Conservation (phyloP, 2,113 vertebrate species). For the Mus pahari region DNA sequence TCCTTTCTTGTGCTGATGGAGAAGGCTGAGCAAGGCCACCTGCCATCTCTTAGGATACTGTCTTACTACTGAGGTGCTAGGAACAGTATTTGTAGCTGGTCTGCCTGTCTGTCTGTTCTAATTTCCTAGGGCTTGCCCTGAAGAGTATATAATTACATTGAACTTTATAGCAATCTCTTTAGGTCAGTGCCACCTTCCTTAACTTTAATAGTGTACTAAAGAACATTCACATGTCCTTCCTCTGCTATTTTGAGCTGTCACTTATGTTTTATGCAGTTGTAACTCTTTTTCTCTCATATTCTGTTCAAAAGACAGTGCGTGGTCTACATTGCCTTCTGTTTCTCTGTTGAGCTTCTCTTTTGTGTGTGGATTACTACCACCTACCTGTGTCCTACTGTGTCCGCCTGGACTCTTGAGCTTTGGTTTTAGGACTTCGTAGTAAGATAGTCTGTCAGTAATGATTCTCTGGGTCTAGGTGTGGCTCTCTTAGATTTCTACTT, state of each 20-base stretch:
- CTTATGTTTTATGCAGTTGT: background rate
- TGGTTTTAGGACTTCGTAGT: background rate
- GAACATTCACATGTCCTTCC: background rate
- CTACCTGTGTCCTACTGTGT: background rate
- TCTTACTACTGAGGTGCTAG: background rate
- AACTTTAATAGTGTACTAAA: background rate
- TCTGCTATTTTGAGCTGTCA: background rate
- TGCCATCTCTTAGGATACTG: background rate
- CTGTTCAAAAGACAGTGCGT: background rate
- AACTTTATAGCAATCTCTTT: background rate
- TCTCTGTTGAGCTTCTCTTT: background rate
- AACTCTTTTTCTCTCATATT: background rate
- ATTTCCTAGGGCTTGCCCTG: background rate
- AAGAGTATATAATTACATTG: background rate
- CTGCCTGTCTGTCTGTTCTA: background rate
- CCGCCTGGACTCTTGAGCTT: background rate
- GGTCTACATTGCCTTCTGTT: background rate
- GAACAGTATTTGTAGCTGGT: background rate
- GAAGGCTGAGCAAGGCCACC: background rate
- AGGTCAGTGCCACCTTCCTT: background rate
- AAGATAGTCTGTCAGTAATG: background rate
- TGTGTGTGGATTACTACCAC: background rate
- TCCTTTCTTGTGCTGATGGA: background rate
- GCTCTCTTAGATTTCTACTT: background rate
- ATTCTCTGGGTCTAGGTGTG: background rate